Evolutionary conservation across 2,113 vertebrate genomes (phyloP).

Genomic region (Brachyhypopomus occidentalis): DNA sequence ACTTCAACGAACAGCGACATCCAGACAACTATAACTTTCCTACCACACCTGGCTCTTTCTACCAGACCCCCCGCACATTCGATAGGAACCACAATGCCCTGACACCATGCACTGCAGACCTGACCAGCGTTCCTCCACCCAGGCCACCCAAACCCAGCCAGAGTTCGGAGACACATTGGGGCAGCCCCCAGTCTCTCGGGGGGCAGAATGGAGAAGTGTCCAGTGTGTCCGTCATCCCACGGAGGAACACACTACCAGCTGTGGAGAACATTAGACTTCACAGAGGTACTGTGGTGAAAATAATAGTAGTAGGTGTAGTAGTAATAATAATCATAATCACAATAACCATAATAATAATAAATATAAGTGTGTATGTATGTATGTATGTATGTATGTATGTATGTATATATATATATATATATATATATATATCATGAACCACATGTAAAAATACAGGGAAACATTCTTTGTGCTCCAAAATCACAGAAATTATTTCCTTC

Average conservation of each 20-base stretch:
- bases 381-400: too few species aligned
- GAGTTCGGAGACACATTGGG: constrained; percentile 81
- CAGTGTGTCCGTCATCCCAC: constrained; percentile 83
- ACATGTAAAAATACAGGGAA: neutral
- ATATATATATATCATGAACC: neutral
- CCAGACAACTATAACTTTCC: constrained; percentile 89
- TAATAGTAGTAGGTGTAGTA: neutral
- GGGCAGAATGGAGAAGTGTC: constrained; percentile 78
- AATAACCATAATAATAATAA: too few species aligned
- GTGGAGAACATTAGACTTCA: constrained; percentile 93
- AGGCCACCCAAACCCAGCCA: constrained; percentile 91
- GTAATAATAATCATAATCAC: neutral
- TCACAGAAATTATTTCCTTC: neutral
- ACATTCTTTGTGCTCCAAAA: neutral
- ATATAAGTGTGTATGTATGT: too few species aligned
- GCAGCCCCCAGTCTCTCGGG: constrained; percentile 79
- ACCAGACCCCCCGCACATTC: constrained; percentile 93
- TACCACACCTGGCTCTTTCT: constrained; percentile 83
- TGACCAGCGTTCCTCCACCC: constrained; percentile 76
- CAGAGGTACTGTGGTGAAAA: constrained; percentile 77
- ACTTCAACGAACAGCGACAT: constrained; percentile 65
- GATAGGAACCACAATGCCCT: constrained; percentile 96
- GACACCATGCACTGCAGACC: constrained; percentile 78
- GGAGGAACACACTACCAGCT: constrained; percentile 93
- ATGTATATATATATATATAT: too few species aligned